Conservation (phyloP, 37 sponge, comb jelly and placozoan genomes). For the Sycon ciliatum region DNA sequence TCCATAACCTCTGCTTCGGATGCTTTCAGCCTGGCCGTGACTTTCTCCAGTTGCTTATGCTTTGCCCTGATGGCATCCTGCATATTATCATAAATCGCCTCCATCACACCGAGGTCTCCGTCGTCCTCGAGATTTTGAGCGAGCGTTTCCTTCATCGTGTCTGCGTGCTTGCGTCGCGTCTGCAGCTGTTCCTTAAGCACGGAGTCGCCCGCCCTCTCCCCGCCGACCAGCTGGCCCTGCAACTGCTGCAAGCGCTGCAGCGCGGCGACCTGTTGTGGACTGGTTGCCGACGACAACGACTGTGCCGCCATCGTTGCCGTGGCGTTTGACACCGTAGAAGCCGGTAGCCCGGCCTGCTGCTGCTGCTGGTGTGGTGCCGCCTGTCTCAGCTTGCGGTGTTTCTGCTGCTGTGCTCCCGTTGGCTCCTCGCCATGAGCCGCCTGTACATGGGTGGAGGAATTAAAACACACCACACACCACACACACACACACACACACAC, state of each 20-base stretch:
- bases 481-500: too few species aligned
- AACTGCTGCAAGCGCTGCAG: conserved; percentile 41
- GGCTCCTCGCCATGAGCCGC: not conserved
- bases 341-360: too few species aligned
- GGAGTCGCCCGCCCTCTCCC: conserved; percentile 50
- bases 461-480: too few species aligned
- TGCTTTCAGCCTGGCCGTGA: conserved; percentile 26
- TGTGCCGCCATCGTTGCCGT: too few species aligned
- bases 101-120: conserved; percentile 58
- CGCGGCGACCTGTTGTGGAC: not conserved
- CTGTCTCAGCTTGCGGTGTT: too few species aligned
- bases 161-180: conserved; percentile 34
- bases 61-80: conserved; percentile 72
- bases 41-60: conserved; percentile 29
- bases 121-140: not conserved
- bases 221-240: conserved; percentile 62
- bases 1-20: conserved; percentile 77
- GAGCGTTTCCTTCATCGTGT: conserved; percentile 15
- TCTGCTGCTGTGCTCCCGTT: too few species aligned
- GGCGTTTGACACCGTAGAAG: too few species aligned
- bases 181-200: conserved; percentile 32
- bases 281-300: not conserved
- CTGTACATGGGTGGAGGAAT: not conserved
- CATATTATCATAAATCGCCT: conserved; percentile 63
- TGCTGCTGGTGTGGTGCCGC: too few species aligned